phyloP scores from a whole-genome alignment of 2,797 vertebrate species.

The Periophthalmus magnuspinnatus region DNA sequence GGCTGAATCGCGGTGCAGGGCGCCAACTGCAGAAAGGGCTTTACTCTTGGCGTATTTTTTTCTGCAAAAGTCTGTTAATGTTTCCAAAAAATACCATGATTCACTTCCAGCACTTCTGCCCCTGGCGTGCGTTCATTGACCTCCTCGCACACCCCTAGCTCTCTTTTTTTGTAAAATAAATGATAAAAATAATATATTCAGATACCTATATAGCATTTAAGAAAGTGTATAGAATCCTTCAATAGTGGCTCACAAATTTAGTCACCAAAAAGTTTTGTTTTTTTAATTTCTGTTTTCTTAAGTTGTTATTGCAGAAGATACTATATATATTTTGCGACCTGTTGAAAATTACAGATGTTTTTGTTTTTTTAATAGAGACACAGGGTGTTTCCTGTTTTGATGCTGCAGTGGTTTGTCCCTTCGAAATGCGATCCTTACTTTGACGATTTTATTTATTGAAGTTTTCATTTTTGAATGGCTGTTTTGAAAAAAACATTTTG shows the following conservation, averaged over 20 bases:
- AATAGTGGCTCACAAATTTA: constrained; percentile 79
- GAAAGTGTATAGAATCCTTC: constrained; percentile 77
- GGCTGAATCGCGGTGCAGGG: constrained; percentile 23
- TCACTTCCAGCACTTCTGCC: constrained; percentile 41
- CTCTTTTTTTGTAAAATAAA: constrained; percentile 75
- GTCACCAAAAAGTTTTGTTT: constrained; percentile 68
- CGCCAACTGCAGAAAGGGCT: constrained; percentile 52
- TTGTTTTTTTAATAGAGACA: constrained; percentile 36
- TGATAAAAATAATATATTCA: constrained; percentile 82
- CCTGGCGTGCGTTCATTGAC: constrained; percentile 43
- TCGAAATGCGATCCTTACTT: constrained; percentile 51
- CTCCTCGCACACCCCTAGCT: constrained; percentile 34
- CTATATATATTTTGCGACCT: constrained; percentile 50
- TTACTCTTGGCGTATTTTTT: constrained; percentile 19
- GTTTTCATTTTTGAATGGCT: constrained; percentile 58
- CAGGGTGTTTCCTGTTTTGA: constrained; percentile 64
- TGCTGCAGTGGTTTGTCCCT: constrained; percentile 67
- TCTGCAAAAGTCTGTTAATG: constrained; percentile 32
- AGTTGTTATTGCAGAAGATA: constrained; percentile 51
- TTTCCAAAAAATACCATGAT: constrained; percentile 15
- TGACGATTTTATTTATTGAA: constrained; percentile 61
- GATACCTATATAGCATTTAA: constrained; percentile 80
- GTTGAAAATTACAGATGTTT: constrained; percentile 29
- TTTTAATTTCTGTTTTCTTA: constrained; percentile 51
- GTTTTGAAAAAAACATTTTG: constrained; percentile 34